Evolutionary conservation across 1,140 invertebrate species (phyloP).

Genomic region (Nebria ingens): DNA sequence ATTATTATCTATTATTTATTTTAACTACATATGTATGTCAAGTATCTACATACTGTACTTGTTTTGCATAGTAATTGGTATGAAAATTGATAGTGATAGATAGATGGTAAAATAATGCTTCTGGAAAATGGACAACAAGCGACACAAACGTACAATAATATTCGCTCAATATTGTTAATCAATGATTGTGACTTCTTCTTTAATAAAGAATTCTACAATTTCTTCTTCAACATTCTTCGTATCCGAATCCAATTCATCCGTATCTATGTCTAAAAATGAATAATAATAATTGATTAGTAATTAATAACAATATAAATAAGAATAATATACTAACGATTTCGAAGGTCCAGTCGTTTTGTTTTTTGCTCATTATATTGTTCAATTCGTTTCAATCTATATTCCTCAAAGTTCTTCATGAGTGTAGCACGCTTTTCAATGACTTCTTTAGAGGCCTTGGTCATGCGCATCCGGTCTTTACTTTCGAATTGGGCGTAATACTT

Average conservation of each 20-base stretch:
- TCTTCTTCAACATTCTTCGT: slow-evolving; percentile 87
- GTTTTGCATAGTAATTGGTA: too few species aligned
- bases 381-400: slow-evolving; percentile 63
- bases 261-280: slow-evolving; percentile 71
- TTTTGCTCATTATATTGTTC: slow-evolving; percentile 70
- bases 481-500: slow-evolving; percentile 95
- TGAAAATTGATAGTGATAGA: too few species aligned
- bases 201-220: slow-evolving; percentile 94
- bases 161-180: slow-evolving; percentile 35
- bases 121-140: too few species aligned
- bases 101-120: too few species aligned
- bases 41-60: too few species aligned
- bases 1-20: too few species aligned
- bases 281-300: slow-evolving; percentile 11
- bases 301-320: background rate
- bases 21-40: too few species aligned
- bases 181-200: slow-evolving; percentile 81
- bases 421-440: slow-evolving; percentile 86
- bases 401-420: slow-evolving; percentile 79
- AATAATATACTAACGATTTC: slow-evolving; percentile 61
- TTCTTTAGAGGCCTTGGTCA: slow-evolving; percentile 93
- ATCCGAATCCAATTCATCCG: slow-evolving; percentile 79
- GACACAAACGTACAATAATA: background rate
- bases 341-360: slow-evolving; percentile 65
- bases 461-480: slow-evolving; percentile 85